These are phyloP conservation scores for Brevimyrus niger DNA, from an alignment of 2,113 vertebrate genomes.

Conservation along the genomic window DNA sequence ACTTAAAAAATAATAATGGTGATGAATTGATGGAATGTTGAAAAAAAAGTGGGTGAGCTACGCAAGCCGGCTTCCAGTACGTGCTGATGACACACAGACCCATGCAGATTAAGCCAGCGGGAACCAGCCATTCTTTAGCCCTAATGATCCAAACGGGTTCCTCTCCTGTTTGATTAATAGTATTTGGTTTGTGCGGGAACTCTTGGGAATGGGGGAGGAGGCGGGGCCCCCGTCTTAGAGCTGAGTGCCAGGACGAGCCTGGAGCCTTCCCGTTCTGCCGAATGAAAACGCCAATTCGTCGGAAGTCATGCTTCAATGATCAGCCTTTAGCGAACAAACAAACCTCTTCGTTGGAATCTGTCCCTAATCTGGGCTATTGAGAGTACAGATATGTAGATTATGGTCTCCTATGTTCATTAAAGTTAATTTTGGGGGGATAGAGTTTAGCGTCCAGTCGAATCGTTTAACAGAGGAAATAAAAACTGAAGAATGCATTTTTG, in stretches of 20 bases:
- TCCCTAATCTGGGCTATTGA: background rate
- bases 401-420: background rate
- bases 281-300: background rate
- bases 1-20: constrained; percentile 22
- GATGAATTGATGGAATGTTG: constrained; percentile 8
- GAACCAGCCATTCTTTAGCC: constrained; percentile 4
- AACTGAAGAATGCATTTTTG: background rate
- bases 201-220: background rate
- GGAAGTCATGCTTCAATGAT: background rate
- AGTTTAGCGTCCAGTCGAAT: background rate
- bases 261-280: background rate
- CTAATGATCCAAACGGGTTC: constrained; percentile 13
- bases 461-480: background rate
- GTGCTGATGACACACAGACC: background rate
- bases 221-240: background rate
- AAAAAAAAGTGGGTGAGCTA: background rate
- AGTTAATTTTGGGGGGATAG: background rate
- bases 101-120: background rate
- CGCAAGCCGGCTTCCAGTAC: background rate
- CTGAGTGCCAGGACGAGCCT: background rate
- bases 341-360: background rate
- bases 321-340: background rate
- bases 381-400: background rate
- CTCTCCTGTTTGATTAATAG: constrained; percentile 25
- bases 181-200: constrained; percentile 20